These are phyloP conservation scores for Thripadectes ignobilis DNA, from an alignment of 2,797 vertebrate genomes.

Conservation along the genomic window DNA sequence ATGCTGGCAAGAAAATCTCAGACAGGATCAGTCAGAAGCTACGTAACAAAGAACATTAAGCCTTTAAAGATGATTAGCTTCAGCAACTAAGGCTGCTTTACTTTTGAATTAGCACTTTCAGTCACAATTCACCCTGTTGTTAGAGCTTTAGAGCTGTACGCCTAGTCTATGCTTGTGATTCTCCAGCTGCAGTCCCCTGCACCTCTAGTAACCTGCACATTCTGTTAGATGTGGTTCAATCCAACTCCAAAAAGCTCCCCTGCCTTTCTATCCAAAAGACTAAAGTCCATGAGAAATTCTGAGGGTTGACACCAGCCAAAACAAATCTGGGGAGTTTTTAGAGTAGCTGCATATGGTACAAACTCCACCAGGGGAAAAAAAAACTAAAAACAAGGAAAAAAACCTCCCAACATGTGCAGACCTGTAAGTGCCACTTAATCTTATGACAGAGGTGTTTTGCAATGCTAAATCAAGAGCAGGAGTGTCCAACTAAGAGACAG, in stretches of 20 bases:
- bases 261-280: not conserved
- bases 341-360: not conserved
- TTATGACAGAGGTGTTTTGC: not conserved
- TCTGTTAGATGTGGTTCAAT: not conserved
- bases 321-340: not conserved
- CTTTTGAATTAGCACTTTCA: not conserved
- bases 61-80: constrained; percentile 14
- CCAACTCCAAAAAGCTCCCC: not conserved
- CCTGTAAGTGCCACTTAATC: not conserved
- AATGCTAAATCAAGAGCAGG: not conserved
- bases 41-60: not conserved
- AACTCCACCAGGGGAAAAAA: not conserved
- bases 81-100: not conserved
- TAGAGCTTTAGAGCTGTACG: not conserved
- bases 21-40: not conserved
- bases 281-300: not conserved
- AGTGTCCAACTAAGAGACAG: not conserved
- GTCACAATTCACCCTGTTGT: not conserved
- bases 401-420: not conserved
- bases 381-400: too few species aligned
- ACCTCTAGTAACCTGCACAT: not conserved
- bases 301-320: not conserved
- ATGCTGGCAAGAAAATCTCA: not conserved
- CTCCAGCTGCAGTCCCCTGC: not conserved
- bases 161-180: not conserved